Base-by-base conservation (phyloP, 2,888 invertebrate genomes). In the Calameuta pallipes region DNA sequence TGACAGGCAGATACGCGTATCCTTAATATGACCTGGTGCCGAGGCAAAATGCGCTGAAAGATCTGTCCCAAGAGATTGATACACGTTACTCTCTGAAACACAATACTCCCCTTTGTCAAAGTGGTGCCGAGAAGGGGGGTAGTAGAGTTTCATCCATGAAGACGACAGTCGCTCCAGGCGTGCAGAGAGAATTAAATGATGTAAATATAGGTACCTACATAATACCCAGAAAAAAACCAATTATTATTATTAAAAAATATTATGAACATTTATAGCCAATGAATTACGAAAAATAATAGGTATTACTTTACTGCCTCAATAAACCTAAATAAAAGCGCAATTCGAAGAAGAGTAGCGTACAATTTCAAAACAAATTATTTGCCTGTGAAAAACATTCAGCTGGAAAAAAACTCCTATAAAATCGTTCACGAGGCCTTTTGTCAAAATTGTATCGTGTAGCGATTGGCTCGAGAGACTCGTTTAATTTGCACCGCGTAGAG, bases 401-500 rank as follows among this genome's bases (percentile, higher is more conserved):
- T 31, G 33, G 4, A 33, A 31, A 33, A 70, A 31, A 71, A 30
- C 30, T 71, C 3, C 31, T 23, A 71, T 31, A 15, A 70, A 33
- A 70, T 33, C 70, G 31, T 33, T 33, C 70, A n/a, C 30, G 71
- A 33, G 31, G 30, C 71, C 6, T 71, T 71, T 33, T 34, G 23
- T 74, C 74, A 23, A 34, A 35, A 74, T 74, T 74, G 30, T 35
- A 36, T 74, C 36, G n/a, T 33, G n/a, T 34, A 35, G 41, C 41
- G 41, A 56, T 13, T 34, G 31, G 34, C 74, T 30, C 74, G 36
- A 34, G 74, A 34, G 74, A 34, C 74, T 30, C 35, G 74, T 36
- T 82, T 80, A 82, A 83, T 83, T 83, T 82, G 80, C 81, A 80
- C 80, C 80, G 73, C 77, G 79, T 77, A 56, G 82, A 73, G 79